Evolutionary conservation across 1,140 invertebrate species (phyloP), one percentile per base, ranked within the genome.

Genomic region (Patella vulgata): DNA sequence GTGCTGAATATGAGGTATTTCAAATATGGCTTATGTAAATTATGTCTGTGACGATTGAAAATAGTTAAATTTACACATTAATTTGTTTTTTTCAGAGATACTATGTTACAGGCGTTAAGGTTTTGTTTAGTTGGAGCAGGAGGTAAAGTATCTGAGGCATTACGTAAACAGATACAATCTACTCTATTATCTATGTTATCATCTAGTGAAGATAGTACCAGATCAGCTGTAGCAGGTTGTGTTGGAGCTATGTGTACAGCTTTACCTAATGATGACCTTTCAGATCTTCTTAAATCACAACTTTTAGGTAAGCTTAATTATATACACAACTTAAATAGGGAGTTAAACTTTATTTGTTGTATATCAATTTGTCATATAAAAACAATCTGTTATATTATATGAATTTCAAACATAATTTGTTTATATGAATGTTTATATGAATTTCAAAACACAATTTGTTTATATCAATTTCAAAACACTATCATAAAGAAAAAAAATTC

Each of bases 31-130:
- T n/a, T n/a, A n/a, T n/a, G n/a, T n/a, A n/a, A n/a, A n/a, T n/a
- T n/a, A n/a, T n/a, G n/a, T n/a, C n/a, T n/a, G n/a, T n/a, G n/a
- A n/a, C n/a, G n/a, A n/a, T n/a, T n/a, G n/a, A n/a, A n/a, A n/a
- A n/a, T n/a, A n/a, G n/a, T n/a, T n/a, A n/a, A n/a, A n/a, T n/a
- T n/a, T n/a, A n/a, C n/a, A n/a, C n/a, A n/a, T n/a, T n/a, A n/a
- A 46, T 12, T 30, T 46, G 3, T 14, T n/a, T 43, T 44, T 64
- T 72, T 68, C 65, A 91, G 90, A 73, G 95, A 97, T 86, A 98
- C 95, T 3, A 93, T 93, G 88, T 81, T 97, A 31, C 93, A 96
- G 85, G 94, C 95, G 14, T 82, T 98, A 43, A 87, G 96, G 71
- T 90, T 91, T 59, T 90, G 95, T 33, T 88, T 96, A 36, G 89